Percentiles rank a stretch among this genome's conserved stretches.
These are phyloP conservation scores for Botia kubotai DNA, from an alignment of 2,797 vertebrate genomes.

Conservation along the genomic window DNA sequence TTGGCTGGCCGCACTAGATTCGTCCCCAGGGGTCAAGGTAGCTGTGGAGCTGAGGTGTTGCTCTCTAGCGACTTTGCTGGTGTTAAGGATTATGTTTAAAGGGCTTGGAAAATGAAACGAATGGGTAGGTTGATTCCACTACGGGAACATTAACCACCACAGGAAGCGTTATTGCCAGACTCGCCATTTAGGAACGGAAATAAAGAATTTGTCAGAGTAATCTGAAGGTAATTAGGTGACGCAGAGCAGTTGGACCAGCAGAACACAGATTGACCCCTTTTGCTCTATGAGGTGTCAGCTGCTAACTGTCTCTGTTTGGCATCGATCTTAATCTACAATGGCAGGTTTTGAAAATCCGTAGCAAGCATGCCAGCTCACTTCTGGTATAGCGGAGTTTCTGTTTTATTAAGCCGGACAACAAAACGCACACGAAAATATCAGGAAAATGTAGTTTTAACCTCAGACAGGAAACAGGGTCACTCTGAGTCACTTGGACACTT, in stretches of 20 bases:
- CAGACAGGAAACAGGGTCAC: constrained; percentile 41
- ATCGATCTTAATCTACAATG: constrained; percentile 47
- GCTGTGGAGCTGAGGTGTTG: constrained; percentile 44
- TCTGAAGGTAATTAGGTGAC: constrained; percentile 60
- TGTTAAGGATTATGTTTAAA: constrained; percentile 54
- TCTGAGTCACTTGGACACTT: background rate
- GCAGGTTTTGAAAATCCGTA: constrained; percentile 12
- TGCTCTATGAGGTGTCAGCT: constrained; percentile 62
- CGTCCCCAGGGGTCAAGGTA: constrained; percentile 49
- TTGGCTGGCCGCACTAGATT: constrained; percentile 55
- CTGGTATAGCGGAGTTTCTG: background rate
- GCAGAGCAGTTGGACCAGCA: constrained; percentile 39
- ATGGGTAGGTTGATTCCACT: constrained; percentile 59
- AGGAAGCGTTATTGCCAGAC: constrained; percentile 44
- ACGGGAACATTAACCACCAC: constrained; percentile 41
- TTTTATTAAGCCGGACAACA: background rate
- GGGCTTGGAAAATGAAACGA: constrained; percentile 58
- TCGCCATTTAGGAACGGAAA: constrained; percentile 57
- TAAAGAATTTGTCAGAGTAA: constrained; percentile 64
- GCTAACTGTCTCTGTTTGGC: constrained; percentile 54
- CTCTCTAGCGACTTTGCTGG: constrained; percentile 54
- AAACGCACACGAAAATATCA: constrained; percentile 17
- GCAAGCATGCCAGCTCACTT: background rate
- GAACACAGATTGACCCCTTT: constrained; percentile 13
- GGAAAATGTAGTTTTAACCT: constrained; percentile 32